phyloP scores from a whole-genome alignment of 2,888 invertebrate genomes.

The Loripinus fragilis region DNA sequence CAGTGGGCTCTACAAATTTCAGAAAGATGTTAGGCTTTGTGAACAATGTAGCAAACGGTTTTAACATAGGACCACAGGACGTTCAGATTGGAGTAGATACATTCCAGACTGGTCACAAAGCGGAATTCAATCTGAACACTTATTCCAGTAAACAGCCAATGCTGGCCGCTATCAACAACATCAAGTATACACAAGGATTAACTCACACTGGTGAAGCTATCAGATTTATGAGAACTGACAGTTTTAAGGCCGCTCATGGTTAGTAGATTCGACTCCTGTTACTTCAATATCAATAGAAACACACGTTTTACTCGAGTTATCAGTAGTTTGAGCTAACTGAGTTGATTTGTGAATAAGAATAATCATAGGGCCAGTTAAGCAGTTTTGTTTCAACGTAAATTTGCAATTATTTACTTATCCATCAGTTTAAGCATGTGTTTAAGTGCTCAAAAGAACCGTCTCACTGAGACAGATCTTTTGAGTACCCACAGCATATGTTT shows the following conservation, averaged over 20 bases:
- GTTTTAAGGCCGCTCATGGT: conserved; percentile 68
- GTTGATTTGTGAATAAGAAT: too few species aligned
- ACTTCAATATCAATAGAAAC: too few species aligned
- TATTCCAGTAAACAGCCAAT: conserved; percentile 52
- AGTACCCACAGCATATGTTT: too few species aligned
- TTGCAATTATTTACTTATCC: too few species aligned
- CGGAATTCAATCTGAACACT: conserved; percentile 69
- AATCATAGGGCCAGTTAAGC: too few species aligned
- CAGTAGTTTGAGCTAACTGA: too few species aligned
- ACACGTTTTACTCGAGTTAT: too few species aligned
- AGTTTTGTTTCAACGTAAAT: too few species aligned
- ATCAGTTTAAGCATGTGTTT: too few species aligned
- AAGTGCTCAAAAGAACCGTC: too few species aligned
- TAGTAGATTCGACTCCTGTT: neutral
- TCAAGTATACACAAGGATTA: conserved; percentile 59
- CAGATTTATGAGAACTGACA: conserved; percentile 57
- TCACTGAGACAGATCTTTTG: too few species aligned
- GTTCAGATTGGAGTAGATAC: conserved; percentile 72
- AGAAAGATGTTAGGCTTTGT: conserved; percentile 71
- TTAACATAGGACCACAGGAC: conserved; percentile 63
- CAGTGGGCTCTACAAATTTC: conserved; percentile 71
- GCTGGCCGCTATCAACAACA: conserved; percentile 58
- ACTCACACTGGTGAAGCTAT: conserved; percentile 75
- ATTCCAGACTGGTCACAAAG: conserved; percentile 62
- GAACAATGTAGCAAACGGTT: conserved; percentile 64